These are phyloP conservation scores for Acanthurus leucopareius DNA, from an alignment of 2,797 vertebrate genomes.

Conservation along the genomic window DNA sequence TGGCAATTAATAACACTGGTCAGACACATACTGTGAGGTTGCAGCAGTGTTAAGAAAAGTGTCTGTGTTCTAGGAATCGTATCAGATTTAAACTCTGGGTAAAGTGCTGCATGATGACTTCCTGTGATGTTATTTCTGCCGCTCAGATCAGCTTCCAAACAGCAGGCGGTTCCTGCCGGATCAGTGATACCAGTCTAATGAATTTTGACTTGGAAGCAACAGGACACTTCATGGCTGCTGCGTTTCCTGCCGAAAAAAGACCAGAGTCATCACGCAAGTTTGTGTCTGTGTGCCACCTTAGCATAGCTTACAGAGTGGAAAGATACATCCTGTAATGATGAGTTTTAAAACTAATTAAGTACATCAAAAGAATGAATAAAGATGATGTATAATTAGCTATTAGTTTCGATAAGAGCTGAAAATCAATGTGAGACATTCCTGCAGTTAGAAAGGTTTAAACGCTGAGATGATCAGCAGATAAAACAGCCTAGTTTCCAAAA, in stretches of 20 bases:
- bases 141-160: constrained; percentile 14
- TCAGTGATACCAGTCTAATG: constrained; percentile 15
- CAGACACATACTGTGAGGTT: background rate
- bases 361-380: too few species aligned
- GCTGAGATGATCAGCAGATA: too few species aligned
- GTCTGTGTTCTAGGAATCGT: background rate
- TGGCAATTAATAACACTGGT: too few species aligned
- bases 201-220: constrained; percentile 39
- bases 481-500: too few species aligned
- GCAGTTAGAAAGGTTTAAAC: too few species aligned
- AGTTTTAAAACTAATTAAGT: background rate
- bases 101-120: background rate
- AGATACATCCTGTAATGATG: background rate
- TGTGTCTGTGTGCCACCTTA: background rate
- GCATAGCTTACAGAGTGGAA: background rate
- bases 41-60: background rate
- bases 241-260: constrained; percentile 25
- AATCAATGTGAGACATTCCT: background rate
- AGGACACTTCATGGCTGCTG: constrained; percentile 34
- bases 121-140: background rate
- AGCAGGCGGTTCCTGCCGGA: constrained; percentile 30
- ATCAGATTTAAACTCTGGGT: background rate
- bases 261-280: constrained; percentile 46
- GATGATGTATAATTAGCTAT: background rate
- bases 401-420: background rate